These are phyloP conservation scores for Lepus townsendii DNA, from an alignment of 2,797 vertebrate species.

Conservation along the genomic window DNA sequence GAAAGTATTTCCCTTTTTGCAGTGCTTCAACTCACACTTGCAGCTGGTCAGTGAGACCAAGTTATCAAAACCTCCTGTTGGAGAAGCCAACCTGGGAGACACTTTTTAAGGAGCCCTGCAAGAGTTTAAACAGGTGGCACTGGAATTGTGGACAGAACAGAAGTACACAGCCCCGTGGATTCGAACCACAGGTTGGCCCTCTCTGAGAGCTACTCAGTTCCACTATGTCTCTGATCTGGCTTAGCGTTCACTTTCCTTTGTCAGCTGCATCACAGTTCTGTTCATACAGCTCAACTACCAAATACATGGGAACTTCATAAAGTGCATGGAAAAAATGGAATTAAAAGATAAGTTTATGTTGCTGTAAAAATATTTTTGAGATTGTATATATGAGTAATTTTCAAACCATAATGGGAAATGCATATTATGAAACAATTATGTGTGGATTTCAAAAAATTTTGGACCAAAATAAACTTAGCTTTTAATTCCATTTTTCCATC, in stretches of 20 bases:
- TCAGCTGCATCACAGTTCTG: not conserved
- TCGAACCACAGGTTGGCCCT: not conserved
- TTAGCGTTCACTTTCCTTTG: not conserved
- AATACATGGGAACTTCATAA: not conserved
- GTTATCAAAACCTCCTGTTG: conserved; percentile 15
- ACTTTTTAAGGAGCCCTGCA: not conserved
- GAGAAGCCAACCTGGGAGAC: conserved; percentile 53
- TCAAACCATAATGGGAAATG: no score
- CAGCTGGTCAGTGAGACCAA: not conserved
- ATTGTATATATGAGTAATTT: no score
- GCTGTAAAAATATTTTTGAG: no score
- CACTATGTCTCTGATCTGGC: not conserved
- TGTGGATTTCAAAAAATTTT: no score
- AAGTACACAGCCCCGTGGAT: not conserved
- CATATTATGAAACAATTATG: no score
- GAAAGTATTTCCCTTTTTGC: not conserved
- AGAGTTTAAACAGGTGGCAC: not conserved
- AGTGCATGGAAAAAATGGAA: no score
- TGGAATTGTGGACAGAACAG: conserved; percentile 39
- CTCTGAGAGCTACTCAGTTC: not conserved
- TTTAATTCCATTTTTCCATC: no score
- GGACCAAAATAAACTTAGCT: no score
- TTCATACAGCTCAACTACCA: conserved; percentile 3
- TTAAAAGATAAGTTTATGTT: no score
- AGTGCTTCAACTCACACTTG: conserved; percentile 44